Evolutionary conservation across 2,888 invertebrate species (phyloP), one percentile per base, ranked within the genome.

Genomic region (Tholera decimalis): DNA sequence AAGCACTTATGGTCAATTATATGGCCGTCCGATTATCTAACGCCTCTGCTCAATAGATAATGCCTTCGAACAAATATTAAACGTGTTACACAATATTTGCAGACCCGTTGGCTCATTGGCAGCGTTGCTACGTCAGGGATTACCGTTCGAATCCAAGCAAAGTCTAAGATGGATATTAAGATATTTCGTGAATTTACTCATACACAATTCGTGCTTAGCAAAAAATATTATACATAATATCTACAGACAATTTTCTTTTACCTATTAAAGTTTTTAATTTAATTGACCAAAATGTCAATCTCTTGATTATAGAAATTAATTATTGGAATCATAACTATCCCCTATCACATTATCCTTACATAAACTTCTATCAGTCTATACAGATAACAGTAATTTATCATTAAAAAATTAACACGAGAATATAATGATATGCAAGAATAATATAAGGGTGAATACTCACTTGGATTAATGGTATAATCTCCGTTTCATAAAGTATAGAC

Each of bases 391-490:
- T 41, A 33, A 62, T 56, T 22, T 53, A 67, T 51, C n/a, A 51
- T 35, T 35, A 46, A 61, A 73, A 41, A 50, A 64, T 35, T 22
- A 46, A 44, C n/a, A 22, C 26, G 11, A 39, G 28, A 53, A 44
- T 47, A 44, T 22, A 61, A 65, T 55, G 26, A 22, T 28, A 55
- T 71, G 60, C 46, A 18, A 61, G 22, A 50, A 59, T 24, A 66
- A 60, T 61, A 58, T 65, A 73, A 71, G 20, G 66, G 53, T 51
- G 33, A n/a, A 73, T 80, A 93, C 94, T 94, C 82, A 95, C 95
- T 89, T 75, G 85, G 79, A 74, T 91, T 83, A 92, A 79, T 83
- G 77, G 77, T 91, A 89, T 89, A 68, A 90, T 92, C 85, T 89
- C 84, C 83, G 78, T 78, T 73, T 77, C 79, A 75, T 71, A 51